phyloP scores from a whole-genome alignment of 35 echinoderm and acorn worm genomes.

The Strongylocentrotus purpuratus region DNA sequence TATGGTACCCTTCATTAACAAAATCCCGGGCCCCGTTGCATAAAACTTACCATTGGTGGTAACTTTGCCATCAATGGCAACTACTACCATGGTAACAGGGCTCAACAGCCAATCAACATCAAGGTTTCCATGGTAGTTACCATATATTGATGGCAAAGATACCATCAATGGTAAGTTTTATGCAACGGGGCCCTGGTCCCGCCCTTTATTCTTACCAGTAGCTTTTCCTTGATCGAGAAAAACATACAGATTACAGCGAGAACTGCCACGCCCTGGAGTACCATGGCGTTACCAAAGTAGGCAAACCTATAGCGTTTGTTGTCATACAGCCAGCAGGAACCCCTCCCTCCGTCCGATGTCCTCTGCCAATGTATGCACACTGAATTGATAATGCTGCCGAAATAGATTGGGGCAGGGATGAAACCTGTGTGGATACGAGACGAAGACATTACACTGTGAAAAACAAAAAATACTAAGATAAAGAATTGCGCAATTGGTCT shows the following conservation, averaged over 20 bases:
- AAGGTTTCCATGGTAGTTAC: too few species aligned
- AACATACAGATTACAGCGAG: background rate
- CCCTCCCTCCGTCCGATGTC: background rate
- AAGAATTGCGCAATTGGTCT: too few species aligned
- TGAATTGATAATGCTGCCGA: conserved; percentile 55
- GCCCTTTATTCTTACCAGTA: background rate
- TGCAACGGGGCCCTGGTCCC: too few species aligned
- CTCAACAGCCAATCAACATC: too few species aligned
- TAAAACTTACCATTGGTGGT: too few species aligned
- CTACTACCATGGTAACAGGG: too few species aligned
- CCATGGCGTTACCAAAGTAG: conserved; percentile 19
- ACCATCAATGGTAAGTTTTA: too few species aligned
- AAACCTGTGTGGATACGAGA: conserved; percentile 23
- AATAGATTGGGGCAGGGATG: conserved; percentile 61
- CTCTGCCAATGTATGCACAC: conserved; percentile 55
- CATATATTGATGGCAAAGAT: too few species aligned
- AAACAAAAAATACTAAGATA: too few species aligned
- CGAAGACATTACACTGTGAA: background rate
- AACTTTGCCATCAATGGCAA: too few species aligned
- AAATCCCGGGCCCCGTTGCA: too few species aligned
- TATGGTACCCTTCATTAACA: too few species aligned
- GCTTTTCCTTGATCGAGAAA: background rate
- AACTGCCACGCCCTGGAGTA: conserved; percentile 35
- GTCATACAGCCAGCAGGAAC: conserved; percentile 56
- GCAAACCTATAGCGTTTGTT: conserved; percentile 13